Evolutionary conservation across 2,888 invertebrate genomes (phyloP).

Genomic region (Ophonus ardosiacus): DNA sequence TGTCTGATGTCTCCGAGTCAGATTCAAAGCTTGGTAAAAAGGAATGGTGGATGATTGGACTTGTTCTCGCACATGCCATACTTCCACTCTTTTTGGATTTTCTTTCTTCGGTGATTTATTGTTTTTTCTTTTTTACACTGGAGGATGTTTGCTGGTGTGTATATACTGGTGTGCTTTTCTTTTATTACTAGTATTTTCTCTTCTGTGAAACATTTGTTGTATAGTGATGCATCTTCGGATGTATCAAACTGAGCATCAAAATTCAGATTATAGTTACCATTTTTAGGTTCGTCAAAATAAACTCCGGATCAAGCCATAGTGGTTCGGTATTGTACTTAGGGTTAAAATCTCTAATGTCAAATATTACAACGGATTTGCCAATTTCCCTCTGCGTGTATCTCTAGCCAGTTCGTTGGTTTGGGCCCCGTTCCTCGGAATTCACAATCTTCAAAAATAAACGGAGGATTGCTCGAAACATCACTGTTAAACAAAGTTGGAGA

Average conservation of each 20-base stretch:
- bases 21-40: too few relatives aligned
- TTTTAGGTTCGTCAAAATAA: background rate
- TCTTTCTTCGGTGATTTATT: background rate
- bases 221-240: background rate
- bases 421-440: background rate
- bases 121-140: background rate
- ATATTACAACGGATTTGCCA: background rate
- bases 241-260: background rate
- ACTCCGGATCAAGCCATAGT: background rate
- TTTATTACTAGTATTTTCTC: background rate
- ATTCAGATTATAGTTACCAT: background rate
- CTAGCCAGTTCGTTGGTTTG: background rate
- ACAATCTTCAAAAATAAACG: background rate
- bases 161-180: background rate
- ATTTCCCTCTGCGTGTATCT: background rate
- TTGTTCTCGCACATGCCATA: too few relatives aligned
- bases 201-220: background rate
- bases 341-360: background rate
- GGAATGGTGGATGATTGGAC: too few relatives aligned
- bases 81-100: background rate
- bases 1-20: too few relatives aligned
- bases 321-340: background rate
- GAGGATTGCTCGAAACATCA: background rate
- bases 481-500: background rate
- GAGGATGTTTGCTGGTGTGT: background rate